Percentiles rank a stretch among this genome's conserved stretches.
Conservation (phyloP, 2,888 invertebrate genomes). For the Andricus curvator region DNA sequence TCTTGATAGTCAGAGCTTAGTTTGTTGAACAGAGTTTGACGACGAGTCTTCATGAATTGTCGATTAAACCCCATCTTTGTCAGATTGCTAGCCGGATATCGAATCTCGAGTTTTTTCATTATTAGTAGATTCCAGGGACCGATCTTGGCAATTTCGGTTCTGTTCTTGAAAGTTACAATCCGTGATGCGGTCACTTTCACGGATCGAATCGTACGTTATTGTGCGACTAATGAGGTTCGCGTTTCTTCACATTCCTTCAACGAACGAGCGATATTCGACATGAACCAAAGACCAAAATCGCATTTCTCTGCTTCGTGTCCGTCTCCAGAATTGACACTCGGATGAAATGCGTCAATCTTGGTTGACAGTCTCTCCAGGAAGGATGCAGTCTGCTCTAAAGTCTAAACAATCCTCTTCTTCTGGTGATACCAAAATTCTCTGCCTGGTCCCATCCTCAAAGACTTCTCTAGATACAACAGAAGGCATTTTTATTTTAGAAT, state of each 20-base stretch:
- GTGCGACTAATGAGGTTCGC: constrained; percentile 35
- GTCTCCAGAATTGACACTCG: constrained; percentile 20
- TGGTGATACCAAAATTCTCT: neutral
- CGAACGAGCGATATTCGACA: constrained; percentile 25
- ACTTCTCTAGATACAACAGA: neutral
- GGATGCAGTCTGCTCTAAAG: neutral
- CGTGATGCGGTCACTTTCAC: constrained; percentile 60
- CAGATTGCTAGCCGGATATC: neutral
- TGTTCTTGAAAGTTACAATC: constrained; percentile 60
- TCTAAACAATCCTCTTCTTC: neutral
- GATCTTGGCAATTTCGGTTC: constrained; percentile 53
- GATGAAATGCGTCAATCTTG: constrained; percentile 10
- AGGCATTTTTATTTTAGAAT: neutral
- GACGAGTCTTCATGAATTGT: neutral
- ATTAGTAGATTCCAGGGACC: neutral
- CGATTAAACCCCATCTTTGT: neutral
- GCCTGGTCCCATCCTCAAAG: neutral
- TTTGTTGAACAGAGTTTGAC: neutral
- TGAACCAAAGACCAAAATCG: neutral
- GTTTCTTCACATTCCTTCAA: constrained; percentile 33
- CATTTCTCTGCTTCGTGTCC: constrained; percentile 17
- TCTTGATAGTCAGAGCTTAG: neutral
- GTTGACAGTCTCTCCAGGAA: neutral
- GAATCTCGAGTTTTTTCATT: constrained; percentile 12
- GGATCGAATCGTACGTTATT: constrained; percentile 47